Percentiles rank a stretch among this genome's conserved stretches.
phyloP scores from a whole-genome alignment of 2,888 invertebrate genomes.

The Harpagoxenus sublaevis region DNA sequence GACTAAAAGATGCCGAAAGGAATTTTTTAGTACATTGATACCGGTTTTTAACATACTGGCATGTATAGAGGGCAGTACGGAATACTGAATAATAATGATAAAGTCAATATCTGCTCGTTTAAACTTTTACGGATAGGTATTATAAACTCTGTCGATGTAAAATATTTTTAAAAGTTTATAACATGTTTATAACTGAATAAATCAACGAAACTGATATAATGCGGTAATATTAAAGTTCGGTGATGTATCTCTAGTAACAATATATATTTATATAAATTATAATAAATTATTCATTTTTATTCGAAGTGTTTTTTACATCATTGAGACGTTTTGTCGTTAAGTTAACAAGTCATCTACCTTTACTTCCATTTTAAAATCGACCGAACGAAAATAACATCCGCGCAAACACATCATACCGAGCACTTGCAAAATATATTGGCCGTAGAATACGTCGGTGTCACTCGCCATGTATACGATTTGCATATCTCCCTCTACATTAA shows the following conservation, averaged over 20 bases:
- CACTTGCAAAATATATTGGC: constrained; percentile 39
- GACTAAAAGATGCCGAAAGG: constrained; percentile 23
- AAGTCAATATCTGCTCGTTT: constrained; percentile 7
- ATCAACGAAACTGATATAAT: background rate
- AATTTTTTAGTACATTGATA: background rate
- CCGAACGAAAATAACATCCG: constrained; percentile 29
- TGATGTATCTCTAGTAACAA: background rate
- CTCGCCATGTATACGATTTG: constrained; percentile 37
- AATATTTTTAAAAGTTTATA: background rate
- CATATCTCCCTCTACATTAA: constrained; percentile 48
- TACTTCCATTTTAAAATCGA: constrained; percentile 2
- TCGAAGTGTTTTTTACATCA: background rate
- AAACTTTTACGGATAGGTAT: background rate
- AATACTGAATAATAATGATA: background rate
- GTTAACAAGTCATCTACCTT: background rate
- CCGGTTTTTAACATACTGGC: background rate
- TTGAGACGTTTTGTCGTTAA: background rate
- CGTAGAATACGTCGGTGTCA: constrained; percentile 46
- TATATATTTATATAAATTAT: background rate
- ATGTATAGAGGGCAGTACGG: too few species aligned
- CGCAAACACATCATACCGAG: constrained; percentile 9
- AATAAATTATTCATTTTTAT: constrained; percentile 8
- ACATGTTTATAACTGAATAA: background rate
- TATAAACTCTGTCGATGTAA: background rate
- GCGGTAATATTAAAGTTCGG: background rate